Percentiles rank a stretch among this genome's conserved stretches.
Evolutionary conservation across 2,113 vertebrate species (phyloP).

Genomic region (Sturnus vulgaris): DNA sequence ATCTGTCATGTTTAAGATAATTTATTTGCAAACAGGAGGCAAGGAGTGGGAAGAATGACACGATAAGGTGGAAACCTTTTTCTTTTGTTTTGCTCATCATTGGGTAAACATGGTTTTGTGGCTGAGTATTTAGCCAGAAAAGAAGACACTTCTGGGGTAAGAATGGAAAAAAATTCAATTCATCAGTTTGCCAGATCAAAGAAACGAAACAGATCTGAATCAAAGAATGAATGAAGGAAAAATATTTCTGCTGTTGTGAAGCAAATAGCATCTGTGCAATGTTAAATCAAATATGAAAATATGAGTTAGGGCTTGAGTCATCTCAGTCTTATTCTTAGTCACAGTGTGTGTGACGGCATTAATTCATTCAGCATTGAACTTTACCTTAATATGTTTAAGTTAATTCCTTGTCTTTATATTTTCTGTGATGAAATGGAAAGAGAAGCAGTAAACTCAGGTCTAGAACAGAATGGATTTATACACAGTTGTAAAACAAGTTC

Average conservation of each 20-base stretch:
- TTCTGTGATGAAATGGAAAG: background rate
- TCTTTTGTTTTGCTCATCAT: background rate
- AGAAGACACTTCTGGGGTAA: background rate
- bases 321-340: constrained; percentile 1
- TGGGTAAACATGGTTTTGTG: background rate
- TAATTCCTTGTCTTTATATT: background rate
- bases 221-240: background rate
- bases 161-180: background rate
- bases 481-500: background rate
- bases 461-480: background rate
- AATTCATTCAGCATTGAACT: background rate
- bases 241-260: constrained; percentile 17
- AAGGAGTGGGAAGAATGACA: background rate
- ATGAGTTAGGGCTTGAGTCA: constrained; percentile 59
- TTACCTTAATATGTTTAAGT: background rate
- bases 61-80: background rate
- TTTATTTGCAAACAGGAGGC: background rate
- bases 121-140: background rate
- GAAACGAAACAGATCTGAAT: background rate
- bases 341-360: background rate
- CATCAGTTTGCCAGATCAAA: background rate
- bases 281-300: constrained; percentile 40
- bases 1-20: background rate
- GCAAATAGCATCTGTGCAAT: constrained; percentile 35
- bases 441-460: background rate